Percentiles rank a stretch among this genome's conserved stretches.
Evolutionary conservation across 2,888 invertebrate species (phyloP).

Genomic region (Megaustenia siamemsis): DNA sequence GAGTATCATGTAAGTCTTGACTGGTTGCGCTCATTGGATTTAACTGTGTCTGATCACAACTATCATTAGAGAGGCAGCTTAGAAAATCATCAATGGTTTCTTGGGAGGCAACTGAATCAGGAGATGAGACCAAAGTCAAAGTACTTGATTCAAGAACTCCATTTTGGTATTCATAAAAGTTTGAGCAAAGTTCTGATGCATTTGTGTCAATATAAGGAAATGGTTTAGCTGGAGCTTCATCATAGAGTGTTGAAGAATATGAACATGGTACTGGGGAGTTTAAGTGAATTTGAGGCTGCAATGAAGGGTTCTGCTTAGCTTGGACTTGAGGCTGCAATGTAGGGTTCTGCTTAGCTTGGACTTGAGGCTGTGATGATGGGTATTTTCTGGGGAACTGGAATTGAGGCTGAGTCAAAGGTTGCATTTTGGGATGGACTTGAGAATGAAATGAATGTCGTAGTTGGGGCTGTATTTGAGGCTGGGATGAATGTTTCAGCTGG

Average conservation of each 20-base stretch:
- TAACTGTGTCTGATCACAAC: slow-evolving; percentile 46
- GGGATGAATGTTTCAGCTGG: background rate
- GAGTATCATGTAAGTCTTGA: slow-evolving; percentile 60
- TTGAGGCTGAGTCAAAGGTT: background rate
- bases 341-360: background rate
- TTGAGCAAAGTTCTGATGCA: background rate
- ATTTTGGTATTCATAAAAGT: background rate
- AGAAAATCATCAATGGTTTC: slow-evolving; percentile 66
- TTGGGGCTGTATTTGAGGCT: background rate
- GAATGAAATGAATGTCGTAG: background rate
- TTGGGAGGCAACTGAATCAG: slow-evolving; percentile 1
- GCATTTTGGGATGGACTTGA: background rate
- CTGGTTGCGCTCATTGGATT: slow-evolving; percentile 46
- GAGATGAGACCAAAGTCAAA: slow-evolving; percentile 7
- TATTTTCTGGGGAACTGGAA: background rate
- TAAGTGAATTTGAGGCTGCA: background rate
- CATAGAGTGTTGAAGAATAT: background rate
- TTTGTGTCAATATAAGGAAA: background rate
- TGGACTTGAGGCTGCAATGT: background rate
- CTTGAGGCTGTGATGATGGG: background rate
- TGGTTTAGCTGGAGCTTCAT: background rate
- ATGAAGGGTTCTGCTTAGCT: background rate
- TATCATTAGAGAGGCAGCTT: slow-evolving; percentile 56
- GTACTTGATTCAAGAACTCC: background rate
- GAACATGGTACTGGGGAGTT: background rate